Percentiles rank a stretch among this genome's conserved stretches.
Evolutionary conservation across 2,888 invertebrate genomes (phyloP).

Genomic region (Vesta saturnalis): DNA sequence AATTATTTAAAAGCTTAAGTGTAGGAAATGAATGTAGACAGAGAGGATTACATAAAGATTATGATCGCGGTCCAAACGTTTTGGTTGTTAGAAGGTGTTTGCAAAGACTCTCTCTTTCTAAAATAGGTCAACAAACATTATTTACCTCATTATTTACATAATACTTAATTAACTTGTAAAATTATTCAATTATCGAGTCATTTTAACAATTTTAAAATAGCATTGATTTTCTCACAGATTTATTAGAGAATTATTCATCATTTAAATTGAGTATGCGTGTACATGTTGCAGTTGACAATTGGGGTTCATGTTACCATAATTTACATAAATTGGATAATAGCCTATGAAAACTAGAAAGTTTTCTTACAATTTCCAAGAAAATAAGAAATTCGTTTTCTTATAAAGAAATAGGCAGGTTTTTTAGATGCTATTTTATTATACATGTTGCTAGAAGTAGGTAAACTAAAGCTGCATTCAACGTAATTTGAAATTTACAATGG

Average conservation of each 20-base stretch:
- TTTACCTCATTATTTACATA: slow-evolving; percentile 10
- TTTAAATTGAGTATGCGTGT: slow-evolving; percentile 1
- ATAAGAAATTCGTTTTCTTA: background rate
- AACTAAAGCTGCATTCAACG: too few relatives aligned
- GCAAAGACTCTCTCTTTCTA: slow-evolving; percentile 1
- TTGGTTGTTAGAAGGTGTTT: slow-evolving; percentile 30
- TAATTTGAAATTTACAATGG: too few relatives aligned
- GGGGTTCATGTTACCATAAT: slow-evolving; percentile 5
- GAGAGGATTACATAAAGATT: slow-evolving; percentile 33
- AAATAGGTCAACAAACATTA: slow-evolving; percentile 24
- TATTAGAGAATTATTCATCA: background rate
- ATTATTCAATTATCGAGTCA: background rate
- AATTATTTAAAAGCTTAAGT: slow-evolving; percentile 46
- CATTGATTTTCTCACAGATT: slow-evolving; percentile 1
- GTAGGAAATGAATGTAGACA: slow-evolving; percentile 31
- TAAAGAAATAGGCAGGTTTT: background rate
- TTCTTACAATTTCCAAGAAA: background rate
- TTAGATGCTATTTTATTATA: too few relatives aligned
- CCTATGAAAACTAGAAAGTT: background rate
- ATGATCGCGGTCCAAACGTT: slow-evolving; percentile 31
- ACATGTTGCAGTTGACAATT: slow-evolving; percentile 1
- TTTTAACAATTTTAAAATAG: background rate
- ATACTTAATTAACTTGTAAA: slow-evolving; percentile 17
- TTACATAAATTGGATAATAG: slow-evolving; percentile 9
- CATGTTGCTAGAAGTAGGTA: too few relatives aligned